phyloP scores from a whole-genome alignment of 30 jellyfish, hydroid and myxozoan genomes.

The Thelohanellus kitauei region DNA sequence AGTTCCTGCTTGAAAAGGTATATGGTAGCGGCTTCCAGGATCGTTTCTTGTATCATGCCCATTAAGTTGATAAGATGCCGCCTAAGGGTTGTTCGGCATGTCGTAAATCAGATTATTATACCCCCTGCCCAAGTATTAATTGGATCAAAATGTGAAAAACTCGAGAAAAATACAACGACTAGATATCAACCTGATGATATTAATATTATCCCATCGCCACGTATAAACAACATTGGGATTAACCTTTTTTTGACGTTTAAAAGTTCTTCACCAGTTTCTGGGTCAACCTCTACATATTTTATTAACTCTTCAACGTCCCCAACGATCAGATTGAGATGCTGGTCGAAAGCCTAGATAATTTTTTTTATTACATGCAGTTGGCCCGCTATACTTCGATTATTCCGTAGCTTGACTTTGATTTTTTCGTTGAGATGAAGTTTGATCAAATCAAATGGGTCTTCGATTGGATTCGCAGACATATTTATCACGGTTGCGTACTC shows the following conservation, averaged over 20 bases:
- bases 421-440: constrained; percentile 54
- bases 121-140: too few species aligned
- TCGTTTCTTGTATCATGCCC: too few species aligned
- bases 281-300: constrained; percentile 74
- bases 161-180: too few species aligned
- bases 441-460: constrained; percentile 56
- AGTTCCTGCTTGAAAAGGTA: too few species aligned
- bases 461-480: constrained; percentile 31
- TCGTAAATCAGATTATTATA: too few species aligned
- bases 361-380: constrained; percentile 20
- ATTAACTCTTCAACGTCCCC: constrained; percentile 84
- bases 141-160: too few species aligned
- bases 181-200: too few species aligned
- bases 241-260: constrained; percentile 41
- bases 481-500: too few species aligned
- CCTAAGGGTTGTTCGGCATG: too few species aligned
- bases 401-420: constrained; percentile 47
- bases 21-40: too few species aligned
- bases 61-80: too few species aligned
- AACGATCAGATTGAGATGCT: constrained; percentile 75
- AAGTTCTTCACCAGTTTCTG: constrained; percentile 69
- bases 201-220: constrained; percentile 81
- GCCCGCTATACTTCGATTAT: constrained; percentile 58
- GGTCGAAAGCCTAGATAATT: constrained; percentile 42
- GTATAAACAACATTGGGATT: constrained; percentile 50